These are phyloP conservation scores for Tetragonula clypearis DNA, from an alignment of 1,140 invertebrate genomes.

Conservation along the genomic window DNA sequence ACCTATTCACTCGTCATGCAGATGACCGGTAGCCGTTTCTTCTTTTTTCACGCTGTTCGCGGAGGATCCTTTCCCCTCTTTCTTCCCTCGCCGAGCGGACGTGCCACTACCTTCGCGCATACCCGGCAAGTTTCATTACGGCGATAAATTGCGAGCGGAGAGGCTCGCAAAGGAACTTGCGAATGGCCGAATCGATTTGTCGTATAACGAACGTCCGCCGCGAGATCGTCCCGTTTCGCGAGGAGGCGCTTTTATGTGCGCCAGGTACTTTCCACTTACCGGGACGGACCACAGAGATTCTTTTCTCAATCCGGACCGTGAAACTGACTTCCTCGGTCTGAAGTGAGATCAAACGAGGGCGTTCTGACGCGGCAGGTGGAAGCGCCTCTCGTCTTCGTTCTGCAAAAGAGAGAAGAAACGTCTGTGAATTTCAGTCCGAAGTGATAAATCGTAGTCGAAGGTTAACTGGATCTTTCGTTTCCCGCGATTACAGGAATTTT, in stretches of 20 bases:
- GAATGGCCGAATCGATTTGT: slow-evolving; percentile 44
- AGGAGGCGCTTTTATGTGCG: slow-evolving; percentile 5
- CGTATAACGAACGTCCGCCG: slow-evolving; percentile 59
- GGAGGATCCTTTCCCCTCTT: neutral
- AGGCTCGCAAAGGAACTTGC: slow-evolving; percentile 7
- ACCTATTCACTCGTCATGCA: slow-evolving; percentile 77
- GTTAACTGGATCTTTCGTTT: no score
- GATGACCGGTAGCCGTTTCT: slow-evolving; percentile 75
- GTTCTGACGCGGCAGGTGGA: neutral
- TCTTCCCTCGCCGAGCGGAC: neutral
- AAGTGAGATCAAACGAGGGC: no score
- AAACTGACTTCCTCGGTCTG: neutral
- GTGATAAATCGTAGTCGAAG: neutral
- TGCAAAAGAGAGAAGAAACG: neutral
- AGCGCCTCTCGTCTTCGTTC: neutral
- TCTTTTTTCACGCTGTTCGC: slow-evolving; percentile 56
- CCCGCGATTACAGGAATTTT: no score
- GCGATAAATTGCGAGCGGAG: slow-evolving; percentile 69
- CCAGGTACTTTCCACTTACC: neutral
- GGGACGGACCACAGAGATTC: neutral
- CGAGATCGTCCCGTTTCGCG: neutral
- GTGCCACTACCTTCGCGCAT: neutral
- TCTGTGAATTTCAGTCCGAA: neutral
- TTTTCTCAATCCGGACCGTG: neutral
- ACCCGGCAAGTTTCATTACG: slow-evolving; percentile 68